These are phyloP conservation scores for Tenualosa thibaudeaui DNA, from an alignment of 2,797 vertebrate genomes.

Conservation along the genomic window DNA sequence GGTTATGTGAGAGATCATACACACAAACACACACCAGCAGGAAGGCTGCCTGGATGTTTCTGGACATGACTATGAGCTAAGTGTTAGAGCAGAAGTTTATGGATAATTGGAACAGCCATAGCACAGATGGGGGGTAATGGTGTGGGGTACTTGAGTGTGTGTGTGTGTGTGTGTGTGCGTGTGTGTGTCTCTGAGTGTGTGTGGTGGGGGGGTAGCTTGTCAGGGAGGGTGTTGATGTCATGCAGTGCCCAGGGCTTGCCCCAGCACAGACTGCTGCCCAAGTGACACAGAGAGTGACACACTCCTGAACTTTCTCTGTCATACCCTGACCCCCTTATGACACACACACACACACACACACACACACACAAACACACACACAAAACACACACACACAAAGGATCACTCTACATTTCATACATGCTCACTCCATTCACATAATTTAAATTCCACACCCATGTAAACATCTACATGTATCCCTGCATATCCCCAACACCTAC, in stretches of 20 bases:
- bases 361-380: constrained; percentile 34
- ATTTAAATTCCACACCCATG: neutral
- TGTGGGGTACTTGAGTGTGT: neutral
- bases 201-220: neutral
- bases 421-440: neutral
- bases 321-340: constrained; percentile 36
- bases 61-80: neutral
- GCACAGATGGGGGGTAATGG: constrained; percentile 65
- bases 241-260: constrained; percentile 61
- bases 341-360: constrained; percentile 36
- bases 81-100: constrained; percentile 59
- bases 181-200: neutral
- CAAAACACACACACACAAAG: constrained; percentile 27
- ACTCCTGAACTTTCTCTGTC: neutral
- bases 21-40: constrained; percentile 20
- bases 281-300: constrained; percentile 41
- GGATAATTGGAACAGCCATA: constrained; percentile 76
- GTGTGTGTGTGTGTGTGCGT: neutral
- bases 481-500: neutral
- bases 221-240: neutral
- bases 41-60: neutral
- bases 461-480: neutral
- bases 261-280: neutral
- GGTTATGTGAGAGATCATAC: constrained; percentile 44
- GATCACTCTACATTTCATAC: neutral